Evolutionary conservation across 64 coral and sea anemone species (phyloP), one percentile per base, ranked within the genome.

Genomic region (Stylophora pistillata): DNA sequence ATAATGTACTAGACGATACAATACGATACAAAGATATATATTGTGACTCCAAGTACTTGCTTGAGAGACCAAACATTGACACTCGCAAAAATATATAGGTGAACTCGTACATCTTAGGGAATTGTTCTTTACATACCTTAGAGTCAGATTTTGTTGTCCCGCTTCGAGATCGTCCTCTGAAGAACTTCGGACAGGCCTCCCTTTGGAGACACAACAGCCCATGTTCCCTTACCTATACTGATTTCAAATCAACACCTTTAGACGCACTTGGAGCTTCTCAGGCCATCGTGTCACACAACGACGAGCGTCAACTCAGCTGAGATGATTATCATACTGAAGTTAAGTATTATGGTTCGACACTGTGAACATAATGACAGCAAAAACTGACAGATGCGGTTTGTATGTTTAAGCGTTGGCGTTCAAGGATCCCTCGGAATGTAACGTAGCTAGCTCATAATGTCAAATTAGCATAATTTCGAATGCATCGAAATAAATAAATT

Each of bases 181-280:
- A 64, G 58, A 63, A 20, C 30, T 34, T 21, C 60, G 80, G 9
- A 26, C 63, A 25, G 63, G 21, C 63, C 25, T 66, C 63, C 63
- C 63, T 68, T 62, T 83, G 60, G 59, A 65, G 23, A 52, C 80
- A 63, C 80, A 83, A 52, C 80, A 83, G 0, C 60, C 80, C 60
- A 83, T 62, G 16, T 14, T 79, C 26, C 73, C 47, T 15, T 55
- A 14, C 1, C 68, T n/a, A 52, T 7, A 66, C 52, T 68, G 80
- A 83, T 68, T 62, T 83, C 53, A 60, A 68, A 83, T 53, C 31
- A 30, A 83, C 58, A 53, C 80, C 73, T 75, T 30, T 1, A 52
- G 16, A 18, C 15, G 18, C 7, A 47, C 21, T n/a, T 47, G n/a
- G 30, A 0, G 0, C 15, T 81, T 81, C 34, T 81, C 58, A 81